A percentile compares a stretch with the other conserved stretches of the same genome.
These are phyloP conservation scores for Anableps anableps DNA, from an alignment of 2,797 vertebrate species.

Conservation along the genomic window DNA sequence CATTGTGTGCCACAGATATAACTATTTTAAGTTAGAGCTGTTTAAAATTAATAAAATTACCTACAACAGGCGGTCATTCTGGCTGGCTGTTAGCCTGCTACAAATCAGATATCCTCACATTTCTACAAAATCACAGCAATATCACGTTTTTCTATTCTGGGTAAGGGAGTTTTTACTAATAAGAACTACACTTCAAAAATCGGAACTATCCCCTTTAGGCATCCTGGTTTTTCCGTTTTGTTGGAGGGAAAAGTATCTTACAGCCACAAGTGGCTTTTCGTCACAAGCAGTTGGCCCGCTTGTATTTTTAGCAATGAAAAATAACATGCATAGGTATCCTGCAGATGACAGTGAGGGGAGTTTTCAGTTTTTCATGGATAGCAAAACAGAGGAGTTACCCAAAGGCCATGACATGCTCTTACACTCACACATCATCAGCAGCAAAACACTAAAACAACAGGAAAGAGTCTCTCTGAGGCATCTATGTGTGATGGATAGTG, in stretches of 20 bases:
- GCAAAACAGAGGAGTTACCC: slow-evolving; percentile 47
- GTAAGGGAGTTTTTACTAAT: neutral
- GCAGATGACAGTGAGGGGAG: slow-evolving; percentile 15
- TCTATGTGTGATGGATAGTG: slow-evolving; percentile 71
- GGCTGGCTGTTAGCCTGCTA: neutral
- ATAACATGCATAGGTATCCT: neutral
- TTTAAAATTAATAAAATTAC: neutral
- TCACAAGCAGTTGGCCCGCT: neutral
- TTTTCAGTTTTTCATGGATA: slow-evolving; percentile 18
- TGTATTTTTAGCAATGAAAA: slow-evolving; percentile 13
- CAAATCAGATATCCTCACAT: neutral
- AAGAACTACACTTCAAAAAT: neutral
- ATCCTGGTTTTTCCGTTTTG: neutral
- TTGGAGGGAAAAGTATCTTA: neutral
- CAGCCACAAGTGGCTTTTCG: neutral
- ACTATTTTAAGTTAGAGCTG: neutral
- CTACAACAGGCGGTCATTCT: neutral
- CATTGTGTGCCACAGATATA: neutral
- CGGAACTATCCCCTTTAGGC: neutral
- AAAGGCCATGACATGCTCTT: slow-evolving; percentile 45
- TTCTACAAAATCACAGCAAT: neutral
- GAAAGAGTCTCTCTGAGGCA: slow-evolving; percentile 58
- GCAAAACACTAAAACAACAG: slow-evolving; percentile 55
- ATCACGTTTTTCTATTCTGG: neutral
- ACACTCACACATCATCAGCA: slow-evolving; percentile 26